These are phyloP conservation scores for Petrocephalus sullivani DNA, from an alignment of 2,797 vertebrate species.

Conservation along the genomic window DNA sequence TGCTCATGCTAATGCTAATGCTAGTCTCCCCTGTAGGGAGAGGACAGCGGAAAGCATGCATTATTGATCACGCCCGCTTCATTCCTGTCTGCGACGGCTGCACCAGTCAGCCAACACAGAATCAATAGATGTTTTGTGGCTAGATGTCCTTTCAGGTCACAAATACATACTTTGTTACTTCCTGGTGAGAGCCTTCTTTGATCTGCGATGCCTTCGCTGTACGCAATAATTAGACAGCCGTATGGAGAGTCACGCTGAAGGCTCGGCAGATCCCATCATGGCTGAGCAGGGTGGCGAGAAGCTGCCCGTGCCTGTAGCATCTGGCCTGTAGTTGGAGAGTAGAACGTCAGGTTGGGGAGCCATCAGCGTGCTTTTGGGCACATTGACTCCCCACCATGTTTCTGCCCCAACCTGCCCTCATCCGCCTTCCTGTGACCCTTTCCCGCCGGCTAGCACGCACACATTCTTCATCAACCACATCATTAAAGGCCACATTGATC, in stretches of 20 bases:
- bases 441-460: not conserved
- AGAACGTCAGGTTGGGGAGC: not conserved
- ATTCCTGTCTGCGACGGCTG: not conserved
- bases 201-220: not conserved
- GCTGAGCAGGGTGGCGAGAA: not conserved
- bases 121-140: not conserved
- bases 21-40: not conserved
- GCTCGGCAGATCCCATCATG: not conserved
- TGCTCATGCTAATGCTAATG: not conserved
- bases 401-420: not conserved
- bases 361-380: not conserved
- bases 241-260: not conserved
- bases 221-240: not conserved
- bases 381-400: not conserved
- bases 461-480: not conserved
- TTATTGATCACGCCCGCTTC: not conserved
- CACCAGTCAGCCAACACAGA: not conserved
- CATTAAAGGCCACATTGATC: not conserved
- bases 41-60: not conserved
- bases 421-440: not conserved
- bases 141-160: slow-evolving; percentile 5
- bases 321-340: not conserved
- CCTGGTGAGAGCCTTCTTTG: not conserved
- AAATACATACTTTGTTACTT: not conserved
- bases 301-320: not conserved